phyloP scores from a whole-genome alignment of 2,797 vertebrate species.

The Malurus splendens region DNA sequence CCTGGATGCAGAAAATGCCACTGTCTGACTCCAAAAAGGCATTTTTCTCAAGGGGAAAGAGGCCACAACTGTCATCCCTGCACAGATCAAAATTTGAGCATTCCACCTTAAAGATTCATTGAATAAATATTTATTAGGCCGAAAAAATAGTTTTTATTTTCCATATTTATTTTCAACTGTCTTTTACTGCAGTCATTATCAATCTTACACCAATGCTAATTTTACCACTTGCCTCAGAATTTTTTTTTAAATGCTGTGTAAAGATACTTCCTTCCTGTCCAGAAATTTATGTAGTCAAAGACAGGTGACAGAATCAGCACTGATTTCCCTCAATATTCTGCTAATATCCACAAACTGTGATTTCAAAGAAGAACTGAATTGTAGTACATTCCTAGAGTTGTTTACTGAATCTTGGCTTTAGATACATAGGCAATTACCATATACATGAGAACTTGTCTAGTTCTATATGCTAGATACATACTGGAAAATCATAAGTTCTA shows the following conservation, averaged over 20 bases:
- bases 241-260: background rate
- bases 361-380: background rate
- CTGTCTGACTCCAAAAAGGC: background rate
- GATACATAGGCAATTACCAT: background rate
- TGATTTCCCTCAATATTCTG: background rate
- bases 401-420: background rate
- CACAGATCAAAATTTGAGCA: background rate
- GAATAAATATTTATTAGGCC: background rate
- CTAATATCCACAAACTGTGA: background rate
- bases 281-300: background rate
- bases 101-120: background rate
- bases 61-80: background rate
- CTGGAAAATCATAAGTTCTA: background rate
- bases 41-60: background rate
- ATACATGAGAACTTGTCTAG: background rate
- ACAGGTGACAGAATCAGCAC: background rate
- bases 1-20: background rate
- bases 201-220: background rate
- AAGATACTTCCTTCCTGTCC: background rate
- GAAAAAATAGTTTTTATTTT: background rate
- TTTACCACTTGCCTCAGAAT: background rate
- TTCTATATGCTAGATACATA: background rate
- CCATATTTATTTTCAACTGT: background rate
- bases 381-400: rapidly evolving
- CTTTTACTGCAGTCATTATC: background rate